Conservation (phyloP, 2,113 vertebrate genomes). For the Himantopus leucocephalus region DNA sequence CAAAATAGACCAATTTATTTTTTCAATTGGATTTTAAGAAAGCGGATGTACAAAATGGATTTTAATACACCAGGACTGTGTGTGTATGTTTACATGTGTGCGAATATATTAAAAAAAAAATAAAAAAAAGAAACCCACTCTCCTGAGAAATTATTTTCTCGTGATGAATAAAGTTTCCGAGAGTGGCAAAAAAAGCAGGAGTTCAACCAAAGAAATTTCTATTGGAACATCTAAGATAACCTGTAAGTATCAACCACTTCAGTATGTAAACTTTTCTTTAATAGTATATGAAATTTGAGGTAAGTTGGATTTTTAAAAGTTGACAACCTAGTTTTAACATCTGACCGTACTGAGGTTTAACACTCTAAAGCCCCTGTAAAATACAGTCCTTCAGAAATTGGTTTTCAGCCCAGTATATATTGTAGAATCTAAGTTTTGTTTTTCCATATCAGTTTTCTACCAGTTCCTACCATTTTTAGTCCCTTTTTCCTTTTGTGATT, state of each 20-base stretch:
- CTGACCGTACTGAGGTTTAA: conserved; percentile 31
- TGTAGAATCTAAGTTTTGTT: conserved; percentile 41
- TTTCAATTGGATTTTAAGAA: conserved; percentile 59
- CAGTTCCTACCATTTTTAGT: conserved; percentile 68
- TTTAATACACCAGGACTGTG: neutral
- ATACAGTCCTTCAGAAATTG: conserved; percentile 7
- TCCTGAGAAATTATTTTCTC: conserved; percentile 13
- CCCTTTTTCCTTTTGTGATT: conserved; percentile 72
- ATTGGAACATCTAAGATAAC: conserved; percentile 79
- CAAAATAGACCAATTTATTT: neutral
- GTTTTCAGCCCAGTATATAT: neutral
- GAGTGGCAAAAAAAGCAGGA: conserved; percentile 50
- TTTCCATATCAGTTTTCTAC: conserved; percentile 58
- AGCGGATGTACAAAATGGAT: neutral
- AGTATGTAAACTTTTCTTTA: conserved; percentile 76
- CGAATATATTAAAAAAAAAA: neutral
- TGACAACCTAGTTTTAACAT: conserved; percentile 31
- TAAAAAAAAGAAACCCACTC: neutral
- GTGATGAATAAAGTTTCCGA: conserved; percentile 5
- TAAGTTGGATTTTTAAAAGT: conserved; percentile 74
- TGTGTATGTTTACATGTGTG: neutral
- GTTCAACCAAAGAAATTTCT: conserved; percentile 72
- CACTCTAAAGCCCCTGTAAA: neutral
- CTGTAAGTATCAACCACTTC: conserved; percentile 79
- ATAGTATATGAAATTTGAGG: conserved; percentile 80